Percentiles rank a stretch among this genome's conserved stretches.
Evolutionary conservation across 2,113 vertebrate genomes (phyloP).

Genomic region (Antennarius striatus): DNA sequence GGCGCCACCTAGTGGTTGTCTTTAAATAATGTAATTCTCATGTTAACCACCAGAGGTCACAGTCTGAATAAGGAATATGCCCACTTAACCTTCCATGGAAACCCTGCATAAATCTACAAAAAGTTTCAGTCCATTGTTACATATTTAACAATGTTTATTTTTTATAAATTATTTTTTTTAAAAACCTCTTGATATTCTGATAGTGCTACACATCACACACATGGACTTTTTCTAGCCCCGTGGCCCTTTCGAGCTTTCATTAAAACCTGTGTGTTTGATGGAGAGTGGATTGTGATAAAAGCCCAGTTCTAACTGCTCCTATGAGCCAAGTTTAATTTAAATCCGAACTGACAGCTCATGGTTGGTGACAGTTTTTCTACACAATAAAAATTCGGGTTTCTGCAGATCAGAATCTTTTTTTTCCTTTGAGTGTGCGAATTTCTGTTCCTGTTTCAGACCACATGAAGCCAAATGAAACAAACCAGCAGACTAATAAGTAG

Average conservation of each 20-base stretch:
- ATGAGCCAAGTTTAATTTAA: neutral
- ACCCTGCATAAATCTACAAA: neutral
- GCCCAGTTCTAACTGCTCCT: neutral
- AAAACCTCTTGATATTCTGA: conserved; percentile 2
- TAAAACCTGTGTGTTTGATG: conserved; percentile 1
- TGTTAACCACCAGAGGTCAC: conserved; percentile 50
- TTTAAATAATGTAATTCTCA: conserved; percentile 16
- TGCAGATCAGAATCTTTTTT: conserved; percentile 3
- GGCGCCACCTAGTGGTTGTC: conserved; percentile 49
- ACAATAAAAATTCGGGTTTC: too few species aligned
- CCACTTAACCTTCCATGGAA: neutral
- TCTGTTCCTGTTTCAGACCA: neutral
- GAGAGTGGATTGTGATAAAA: neutral
- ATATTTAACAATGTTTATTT: neutral
- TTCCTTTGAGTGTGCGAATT: conserved; percentile 26
- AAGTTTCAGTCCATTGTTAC: neutral
- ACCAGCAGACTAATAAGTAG: neutral
- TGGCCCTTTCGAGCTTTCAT: too few species aligned
- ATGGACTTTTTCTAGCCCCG: neutral
- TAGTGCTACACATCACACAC: neutral
- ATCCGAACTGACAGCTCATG: too few species aligned
- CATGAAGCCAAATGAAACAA: neutral
- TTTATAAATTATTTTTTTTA: conserved; percentile 1
- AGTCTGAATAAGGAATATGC: neutral
- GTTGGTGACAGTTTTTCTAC: too few species aligned